A percentile compares a stretch with the other conserved stretches of the same genome.
Evolutionary conservation across 2,113 vertebrate species (phyloP).

Genomic region (Pongo pygmaeus): DNA sequence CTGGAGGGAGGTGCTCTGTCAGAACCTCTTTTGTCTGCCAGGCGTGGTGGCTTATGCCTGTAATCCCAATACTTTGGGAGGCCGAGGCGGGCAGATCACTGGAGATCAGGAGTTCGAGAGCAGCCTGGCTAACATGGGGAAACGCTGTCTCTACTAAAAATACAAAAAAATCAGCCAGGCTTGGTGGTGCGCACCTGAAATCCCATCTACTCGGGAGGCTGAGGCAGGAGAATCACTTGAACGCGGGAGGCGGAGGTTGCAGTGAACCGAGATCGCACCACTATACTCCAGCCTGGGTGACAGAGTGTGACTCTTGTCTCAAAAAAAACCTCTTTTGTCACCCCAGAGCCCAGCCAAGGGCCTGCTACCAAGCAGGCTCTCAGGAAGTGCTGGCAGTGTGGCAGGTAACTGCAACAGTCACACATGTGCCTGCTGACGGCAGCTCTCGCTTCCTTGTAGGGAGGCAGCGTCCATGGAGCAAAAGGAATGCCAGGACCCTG

Average conservation of each 20-base stretch:
- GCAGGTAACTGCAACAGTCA: neutral
- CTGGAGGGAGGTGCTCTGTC: neutral
- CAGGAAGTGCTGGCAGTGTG: neutral
- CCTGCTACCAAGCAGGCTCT: neutral
- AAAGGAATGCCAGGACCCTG: slow-evolving; percentile 80
- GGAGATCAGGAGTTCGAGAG: neutral
- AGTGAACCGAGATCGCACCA: neutral
- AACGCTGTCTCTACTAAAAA: neutral
- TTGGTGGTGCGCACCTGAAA: neutral
- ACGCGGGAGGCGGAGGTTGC: neutral
- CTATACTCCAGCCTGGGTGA: neutral
- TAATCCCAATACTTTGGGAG: neutral
- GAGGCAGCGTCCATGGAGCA: slow-evolving; percentile 86
- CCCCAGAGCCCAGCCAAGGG: neutral
- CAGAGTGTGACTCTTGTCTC: neutral
- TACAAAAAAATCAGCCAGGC: neutral
- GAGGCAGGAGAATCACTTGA: neutral
- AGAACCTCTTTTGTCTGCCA: too few relatives aligned
- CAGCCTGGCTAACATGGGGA: neutral
- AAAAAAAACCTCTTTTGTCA: neutral
- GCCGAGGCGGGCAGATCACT: neutral
- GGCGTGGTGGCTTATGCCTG: neutral
- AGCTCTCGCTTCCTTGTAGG: slow-evolving; percentile 76
- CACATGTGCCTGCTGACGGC: slow-evolving; percentile 10
- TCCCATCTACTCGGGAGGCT: neutral